These are phyloP conservation scores for Drosophila lutescens DNA, from an alignment of 2,888 invertebrate species.

Conservation along the genomic window DNA sequence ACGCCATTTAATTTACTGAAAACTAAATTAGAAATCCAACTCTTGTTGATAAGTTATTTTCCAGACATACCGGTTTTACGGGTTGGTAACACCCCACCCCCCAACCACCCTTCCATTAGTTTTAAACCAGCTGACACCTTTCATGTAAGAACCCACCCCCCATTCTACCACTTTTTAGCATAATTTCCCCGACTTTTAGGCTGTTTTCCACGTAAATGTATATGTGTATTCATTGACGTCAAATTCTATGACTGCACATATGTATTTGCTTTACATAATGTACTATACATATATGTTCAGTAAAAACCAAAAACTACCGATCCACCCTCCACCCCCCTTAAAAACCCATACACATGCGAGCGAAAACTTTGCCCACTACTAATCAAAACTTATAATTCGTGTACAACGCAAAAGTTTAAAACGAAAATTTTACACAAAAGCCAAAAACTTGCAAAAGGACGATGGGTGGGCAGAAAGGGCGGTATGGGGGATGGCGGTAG, in stretches of 20 bases:
- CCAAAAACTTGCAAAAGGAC: constrained; percentile 63
- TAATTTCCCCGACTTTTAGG: constrained; percentile 49
- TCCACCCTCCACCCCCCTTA: constrained; percentile 17
- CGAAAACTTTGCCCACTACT: constrained; percentile 78
- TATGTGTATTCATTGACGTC: constrained; percentile 52
- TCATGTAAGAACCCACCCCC: constrained; percentile 15
- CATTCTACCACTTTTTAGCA: constrained; percentile 27
- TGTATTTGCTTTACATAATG: constrained; percentile 34
- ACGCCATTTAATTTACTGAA: constrained; percentile 2
- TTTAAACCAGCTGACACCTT: constrained; percentile 39
- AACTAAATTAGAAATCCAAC: constrained; percentile 11
- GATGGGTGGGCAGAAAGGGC: constrained; percentile 3
- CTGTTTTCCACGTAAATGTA: constrained; percentile 32
- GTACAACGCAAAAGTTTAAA: constrained; percentile 78
- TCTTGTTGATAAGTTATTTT: constrained; percentile 6
- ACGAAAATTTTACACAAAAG: constrained; percentile 80
- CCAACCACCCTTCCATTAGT: constrained; percentile 35
- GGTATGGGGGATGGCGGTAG: background rate
- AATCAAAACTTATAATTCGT: constrained; percentile 80
- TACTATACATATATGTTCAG: constrained; percentile 14
- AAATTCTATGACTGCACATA: constrained; percentile 66
- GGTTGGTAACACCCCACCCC: constrained; percentile 4
- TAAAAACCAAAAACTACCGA: constrained; percentile 20
- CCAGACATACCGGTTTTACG: constrained; percentile 37
- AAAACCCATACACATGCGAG: constrained; percentile 35